phyloP scores from a whole-genome alignment of 2,797 vertebrate species.

The Anabacerthia variegaticeps region DNA sequence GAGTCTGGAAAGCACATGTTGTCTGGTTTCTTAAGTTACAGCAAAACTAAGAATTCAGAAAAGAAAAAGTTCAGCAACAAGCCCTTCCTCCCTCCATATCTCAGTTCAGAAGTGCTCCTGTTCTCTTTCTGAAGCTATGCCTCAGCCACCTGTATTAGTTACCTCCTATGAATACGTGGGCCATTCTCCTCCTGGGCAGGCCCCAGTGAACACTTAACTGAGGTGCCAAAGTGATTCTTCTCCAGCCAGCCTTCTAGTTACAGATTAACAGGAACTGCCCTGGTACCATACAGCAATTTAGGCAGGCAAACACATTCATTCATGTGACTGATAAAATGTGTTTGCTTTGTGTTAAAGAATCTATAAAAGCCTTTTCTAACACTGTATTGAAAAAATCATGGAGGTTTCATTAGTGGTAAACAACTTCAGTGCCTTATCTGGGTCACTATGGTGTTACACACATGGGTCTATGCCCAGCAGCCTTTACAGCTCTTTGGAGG shows the following conservation, averaged over 20 bases:
- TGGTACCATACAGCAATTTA: constrained; percentile 4
- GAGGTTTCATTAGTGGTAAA: constrained; percentile 47
- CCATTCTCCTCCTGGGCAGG: background rate
- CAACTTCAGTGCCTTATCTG: constrained; percentile 26
- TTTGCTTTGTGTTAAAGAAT: constrained; percentile 64
- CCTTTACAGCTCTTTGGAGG: background rate
- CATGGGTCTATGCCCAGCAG: background rate
- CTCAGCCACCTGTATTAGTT: background rate
- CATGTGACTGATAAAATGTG: constrained; percentile 57
- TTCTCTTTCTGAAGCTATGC: background rate
- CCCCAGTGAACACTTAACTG: background rate
- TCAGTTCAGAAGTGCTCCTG: background rate
- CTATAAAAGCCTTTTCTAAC: constrained; percentile 45
- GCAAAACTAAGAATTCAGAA: constrained; percentile 18
- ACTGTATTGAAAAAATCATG: constrained; percentile 15
- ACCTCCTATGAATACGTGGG: background rate
- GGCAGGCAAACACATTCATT: constrained; percentile 45
- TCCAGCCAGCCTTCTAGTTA: constrained; percentile 28
- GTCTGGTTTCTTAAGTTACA: constrained; percentile 55
- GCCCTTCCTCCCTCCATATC: background rate
- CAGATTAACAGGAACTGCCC: constrained; percentile 38
- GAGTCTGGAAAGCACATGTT: constrained; percentile 65
- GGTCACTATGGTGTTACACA: background rate
- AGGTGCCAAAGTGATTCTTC: background rate
- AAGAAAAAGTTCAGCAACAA: constrained; percentile 19